A percentile compares a stretch with the other conserved stretches of the same genome.
phyloP scores from a whole-genome alignment of 2,797 vertebrate genomes.

The Rachycentron canadum region DNA sequence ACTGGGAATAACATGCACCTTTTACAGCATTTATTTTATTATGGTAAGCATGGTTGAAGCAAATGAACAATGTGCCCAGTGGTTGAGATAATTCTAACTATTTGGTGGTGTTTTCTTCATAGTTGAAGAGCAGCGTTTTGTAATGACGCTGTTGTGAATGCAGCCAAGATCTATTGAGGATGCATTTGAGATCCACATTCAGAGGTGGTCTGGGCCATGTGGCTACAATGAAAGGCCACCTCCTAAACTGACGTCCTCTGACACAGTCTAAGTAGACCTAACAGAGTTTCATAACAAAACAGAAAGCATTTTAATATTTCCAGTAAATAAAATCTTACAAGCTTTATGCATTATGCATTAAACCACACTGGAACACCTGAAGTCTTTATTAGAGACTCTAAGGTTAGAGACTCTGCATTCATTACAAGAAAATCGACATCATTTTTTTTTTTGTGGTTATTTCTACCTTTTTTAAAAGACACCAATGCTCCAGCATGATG shows the following conservation, averaged over 20 bases:
- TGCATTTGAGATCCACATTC: too few relatives aligned
- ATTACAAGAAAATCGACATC: constrained; percentile 21
- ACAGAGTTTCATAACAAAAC: too few relatives aligned
- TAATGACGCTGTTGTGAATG: too few relatives aligned
- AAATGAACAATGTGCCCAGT: not conserved
- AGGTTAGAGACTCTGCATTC: constrained; percentile 35
- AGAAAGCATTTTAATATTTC: too few relatives aligned
- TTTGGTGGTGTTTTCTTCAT: constrained; percentile 1
- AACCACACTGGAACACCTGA: constrained; percentile 14
- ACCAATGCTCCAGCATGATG: not conserved
- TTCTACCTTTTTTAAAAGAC: not conserved
- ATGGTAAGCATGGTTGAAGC: not conserved
- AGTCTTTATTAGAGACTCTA: constrained; percentile 44
- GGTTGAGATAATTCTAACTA: not conserved
- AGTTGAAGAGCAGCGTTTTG: too few relatives aligned
- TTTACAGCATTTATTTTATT: constrained; percentile 24
- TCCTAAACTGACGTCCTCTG: too few relatives aligned
- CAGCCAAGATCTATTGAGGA: too few relatives aligned
- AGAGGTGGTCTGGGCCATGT: too few relatives aligned
- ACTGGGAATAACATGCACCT: constrained; percentile 28
- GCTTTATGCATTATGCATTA: constrained; percentile 53
- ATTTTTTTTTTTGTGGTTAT: not conserved
- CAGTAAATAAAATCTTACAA: not conserved
- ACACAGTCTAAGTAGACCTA: too few relatives aligned
- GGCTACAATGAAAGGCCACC: too few relatives aligned